These are phyloP conservation scores for Petrolisthes manimaculis DNA, from an alignment of 2,888 invertebrate genomes.

Conservation along the genomic window DNA sequence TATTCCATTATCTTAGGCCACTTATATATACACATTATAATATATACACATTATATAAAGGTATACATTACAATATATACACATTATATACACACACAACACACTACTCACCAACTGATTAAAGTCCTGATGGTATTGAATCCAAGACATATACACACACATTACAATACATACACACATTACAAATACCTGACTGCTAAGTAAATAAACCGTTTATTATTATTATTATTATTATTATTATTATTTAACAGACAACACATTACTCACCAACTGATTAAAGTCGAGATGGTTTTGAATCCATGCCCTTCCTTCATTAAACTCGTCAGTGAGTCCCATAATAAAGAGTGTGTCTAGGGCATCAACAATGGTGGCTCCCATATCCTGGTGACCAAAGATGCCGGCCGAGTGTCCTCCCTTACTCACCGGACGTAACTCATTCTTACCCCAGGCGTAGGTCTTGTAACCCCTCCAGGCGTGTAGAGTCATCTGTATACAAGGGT, in stretches of 20 bases:
- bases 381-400: constrained; percentile 88
- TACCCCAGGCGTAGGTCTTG: constrained; percentile 97
- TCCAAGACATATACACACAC: not conserved
- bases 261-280: constrained; percentile 74
- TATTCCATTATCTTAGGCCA: too few relatives aligned
- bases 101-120: constrained; percentile 72
- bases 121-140: constrained; percentile 83
- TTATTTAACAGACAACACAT: too few relatives aligned
- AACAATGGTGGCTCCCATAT: constrained; percentile 92
- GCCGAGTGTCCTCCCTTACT: constrained; percentile 89
- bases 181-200: too few relatives aligned
- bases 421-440: constrained; percentile 95
- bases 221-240: too few relatives aligned
- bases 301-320: constrained; percentile 91
- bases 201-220: too few relatives aligned
- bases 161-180: not conserved
- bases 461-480: constrained; percentile 98
- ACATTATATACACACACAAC: too few relatives aligned
- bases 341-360: constrained; percentile 97
- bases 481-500: constrained; percentile 97
- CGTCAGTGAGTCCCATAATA: constrained; percentile 94
- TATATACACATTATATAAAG: too few relatives aligned
- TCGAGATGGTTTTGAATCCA: constrained; percentile 91
- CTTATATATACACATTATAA: not conserved
- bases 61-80: too few relatives aligned